Base-by-base conservation (phyloP, 2,797 vertebrate genomes). In the Schizopygopsis malacanthus region DNA sequence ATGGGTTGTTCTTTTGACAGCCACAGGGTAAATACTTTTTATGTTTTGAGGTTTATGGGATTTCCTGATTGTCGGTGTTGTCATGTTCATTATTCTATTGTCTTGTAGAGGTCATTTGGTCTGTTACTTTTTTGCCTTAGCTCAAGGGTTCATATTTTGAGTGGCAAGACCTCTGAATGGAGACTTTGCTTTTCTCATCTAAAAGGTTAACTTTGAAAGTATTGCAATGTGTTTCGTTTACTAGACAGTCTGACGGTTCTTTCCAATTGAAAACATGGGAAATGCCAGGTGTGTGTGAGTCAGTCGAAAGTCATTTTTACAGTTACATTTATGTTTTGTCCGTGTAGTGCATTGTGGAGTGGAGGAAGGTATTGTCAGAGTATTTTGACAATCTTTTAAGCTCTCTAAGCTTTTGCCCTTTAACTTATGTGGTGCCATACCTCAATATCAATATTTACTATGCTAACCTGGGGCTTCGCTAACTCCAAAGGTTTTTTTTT, bases 391-490 rank as follows among this genome's bases (percentile, higher is more conserved):
- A 92, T 93, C 91, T 91, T 76, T 56, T 37, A 87, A 89, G 76
- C 82, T 83, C 82, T 88, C 76, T 84, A 92, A 75, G 81, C 85
- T 85, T 90, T 54, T 71, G 61, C 37, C 88, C 85, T 54, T 91
- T 89, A 88, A 92, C 83, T 89, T 91, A 90, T 92, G 92, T 93
- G 92, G 93, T 95, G 92, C 93, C 93, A 94, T 94, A 95, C 92
- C 92, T 94, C 90, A 88, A 81, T 92, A 92, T 93, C 83, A 93
- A 91, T 91, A 92, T 90, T 90, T 92, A 90, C 92, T 92, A 90
- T 92, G 91, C 88, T 92, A 91, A 92, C 90, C 65, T 78, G 88
- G 87, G 83, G 87, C 89, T 83, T 85, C 77, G 87, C 87, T 86
- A 84, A 85, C 90, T 87, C 87, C 88, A 88, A 88, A 86, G 86